A percentile compares a stretch with the other conserved stretches of the same genome.
These are phyloP conservation scores for Lucifuga dentata DNA, from an alignment of 2,113 vertebrate genomes.

Conservation along the genomic window DNA sequence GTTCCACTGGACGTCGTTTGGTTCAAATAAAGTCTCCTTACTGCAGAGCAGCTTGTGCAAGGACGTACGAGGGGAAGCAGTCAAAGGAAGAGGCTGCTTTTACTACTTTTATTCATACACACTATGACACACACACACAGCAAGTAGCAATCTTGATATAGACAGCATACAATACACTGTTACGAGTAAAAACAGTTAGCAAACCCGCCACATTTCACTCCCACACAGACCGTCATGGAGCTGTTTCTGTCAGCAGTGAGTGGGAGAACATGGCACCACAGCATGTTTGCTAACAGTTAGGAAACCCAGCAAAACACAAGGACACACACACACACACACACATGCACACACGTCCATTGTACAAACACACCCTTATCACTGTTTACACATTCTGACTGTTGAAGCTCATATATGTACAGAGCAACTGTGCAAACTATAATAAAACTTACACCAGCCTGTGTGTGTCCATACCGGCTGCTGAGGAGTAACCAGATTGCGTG, in stretches of 20 bases:
- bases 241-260: constrained; percentile 59
- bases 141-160: constrained; percentile 48
- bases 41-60: neutral
- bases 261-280: constrained; percentile 58
- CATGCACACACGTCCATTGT: constrained; percentile 21
- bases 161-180: constrained; percentile 31
- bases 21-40: constrained; percentile 35
- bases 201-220: constrained; percentile 57
- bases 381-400: constrained; percentile 75
- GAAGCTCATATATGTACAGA: constrained; percentile 61
- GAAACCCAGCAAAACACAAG: constrained; percentile 42
- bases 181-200: constrained; percentile 43
- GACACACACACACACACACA: constrained; percentile 4
- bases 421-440: constrained; percentile 67
- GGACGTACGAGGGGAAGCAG: constrained; percentile 22
- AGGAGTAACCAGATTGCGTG: constrained; percentile 17
- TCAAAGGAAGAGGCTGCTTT: constrained; percentile 11
- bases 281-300: constrained; percentile 66
- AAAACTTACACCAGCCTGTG: constrained; percentile 53
- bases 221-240: constrained; percentile 56
- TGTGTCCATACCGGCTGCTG: constrained; percentile 51
- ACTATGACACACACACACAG: constrained; percentile 17
- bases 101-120: constrained; percentile 31
- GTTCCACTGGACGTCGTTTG: constrained; percentile 32
- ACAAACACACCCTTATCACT: constrained; percentile 73